Evolutionary conservation across 2,888 invertebrate species (phyloP).

Genomic region (Troilus luridus): DNA sequence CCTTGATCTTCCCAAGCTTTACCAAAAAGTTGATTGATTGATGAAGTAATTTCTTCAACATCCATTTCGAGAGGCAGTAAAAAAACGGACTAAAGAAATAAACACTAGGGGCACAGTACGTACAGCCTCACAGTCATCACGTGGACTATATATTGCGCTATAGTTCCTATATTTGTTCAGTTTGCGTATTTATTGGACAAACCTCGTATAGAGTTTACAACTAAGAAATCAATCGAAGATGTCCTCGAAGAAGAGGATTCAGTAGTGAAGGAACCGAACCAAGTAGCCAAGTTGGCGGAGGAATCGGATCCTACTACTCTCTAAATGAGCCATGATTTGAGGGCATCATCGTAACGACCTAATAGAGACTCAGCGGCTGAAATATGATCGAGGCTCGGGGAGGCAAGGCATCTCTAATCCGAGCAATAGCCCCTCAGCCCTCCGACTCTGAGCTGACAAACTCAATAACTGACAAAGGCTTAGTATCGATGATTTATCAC

Average conservation of each 20-base stretch:
- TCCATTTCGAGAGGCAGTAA: too few species aligned
- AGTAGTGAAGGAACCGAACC: not conserved
- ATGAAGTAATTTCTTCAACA: too few species aligned
- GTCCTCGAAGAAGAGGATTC: not conserved
- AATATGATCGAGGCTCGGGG: not conserved
- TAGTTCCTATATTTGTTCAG: too few species aligned
- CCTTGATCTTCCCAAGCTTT: too few species aligned
- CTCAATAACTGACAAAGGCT: conserved; percentile 39
- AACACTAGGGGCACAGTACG: too few species aligned
- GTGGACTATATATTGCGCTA: too few species aligned
- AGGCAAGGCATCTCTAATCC: not conserved
- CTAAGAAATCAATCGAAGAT: not conserved
- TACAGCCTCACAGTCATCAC: too few species aligned
- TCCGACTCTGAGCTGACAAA: not conserved
- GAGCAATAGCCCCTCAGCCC: too few species aligned
- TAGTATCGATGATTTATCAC: not conserved
- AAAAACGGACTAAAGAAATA: too few species aligned
- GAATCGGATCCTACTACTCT: not conserved
- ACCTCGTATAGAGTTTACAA: too few species aligned
- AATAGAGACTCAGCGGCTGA: conserved; percentile 9
- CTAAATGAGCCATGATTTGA: conserved; percentile 30
- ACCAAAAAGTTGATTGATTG: too few species aligned
- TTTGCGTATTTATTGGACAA: too few species aligned
- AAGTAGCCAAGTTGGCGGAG: not conserved
- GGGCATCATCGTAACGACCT: not conserved